These are phyloP conservation scores for Clarias laeviceps DNA, from an alignment of 2,797 vertebrate species.

Conservation along the genomic window DNA sequence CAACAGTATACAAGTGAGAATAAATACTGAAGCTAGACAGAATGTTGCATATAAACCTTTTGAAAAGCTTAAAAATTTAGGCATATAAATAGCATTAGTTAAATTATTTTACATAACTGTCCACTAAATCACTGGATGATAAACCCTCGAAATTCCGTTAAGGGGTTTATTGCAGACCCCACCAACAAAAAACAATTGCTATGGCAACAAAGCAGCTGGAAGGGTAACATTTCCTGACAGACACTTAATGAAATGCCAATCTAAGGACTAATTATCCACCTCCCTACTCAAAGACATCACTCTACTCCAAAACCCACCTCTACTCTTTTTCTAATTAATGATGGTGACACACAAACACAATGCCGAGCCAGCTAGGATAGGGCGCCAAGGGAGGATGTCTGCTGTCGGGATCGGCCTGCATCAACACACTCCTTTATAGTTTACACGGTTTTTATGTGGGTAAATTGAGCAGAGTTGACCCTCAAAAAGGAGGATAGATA, in stretches of 20 bases:
- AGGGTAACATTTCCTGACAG: slow-evolving; percentile 46
- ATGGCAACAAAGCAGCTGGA: slow-evolving; percentile 53
- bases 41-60: background rate
- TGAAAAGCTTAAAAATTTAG: background rate
- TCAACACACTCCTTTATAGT: slow-evolving; percentile 44
- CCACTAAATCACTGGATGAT: background rate
- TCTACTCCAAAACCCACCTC: slow-evolving; percentile 55
- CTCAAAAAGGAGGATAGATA: background rate
- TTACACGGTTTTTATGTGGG: slow-evolving; percentile 23
- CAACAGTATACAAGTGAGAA: background rate
- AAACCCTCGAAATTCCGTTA: background rate
- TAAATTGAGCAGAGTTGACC: background rate
- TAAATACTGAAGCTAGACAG: background rate
- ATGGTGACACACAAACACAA: slow-evolving; percentile 38
- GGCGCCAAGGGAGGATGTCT: slow-evolving; percentile 45
- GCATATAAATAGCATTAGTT: background rate
- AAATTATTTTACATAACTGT: background rate
- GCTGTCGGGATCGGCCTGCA: slow-evolving; percentile 4
- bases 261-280: slow-evolving; percentile 70
- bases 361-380: slow-evolving; percentile 11
- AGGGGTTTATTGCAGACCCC: slow-evolving; percentile 21
- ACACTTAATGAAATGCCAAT: slow-evolving; percentile 74
- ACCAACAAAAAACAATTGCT: slow-evolving; percentile 58
- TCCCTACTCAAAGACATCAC: slow-evolving; percentile 56
- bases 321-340: slow-evolving; percentile 70